phyloP scores from a whole-genome alignment of 2,888 invertebrate species.

The Limnephilus marmoratus region DNA sequence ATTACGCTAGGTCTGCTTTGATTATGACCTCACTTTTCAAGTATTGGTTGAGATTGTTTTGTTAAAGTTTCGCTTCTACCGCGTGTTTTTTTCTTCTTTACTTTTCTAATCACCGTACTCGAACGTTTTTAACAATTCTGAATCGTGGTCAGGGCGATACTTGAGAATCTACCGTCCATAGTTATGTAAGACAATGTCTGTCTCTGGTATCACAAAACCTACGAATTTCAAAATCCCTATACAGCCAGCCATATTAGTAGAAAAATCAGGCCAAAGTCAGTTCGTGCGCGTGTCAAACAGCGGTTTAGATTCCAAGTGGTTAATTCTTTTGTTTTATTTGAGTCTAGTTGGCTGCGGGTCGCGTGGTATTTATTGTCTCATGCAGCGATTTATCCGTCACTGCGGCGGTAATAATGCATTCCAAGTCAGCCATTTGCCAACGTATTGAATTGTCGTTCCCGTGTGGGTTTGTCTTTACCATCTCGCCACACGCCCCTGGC shows the following conservation, averaged over 20 bases:
- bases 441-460: constrained; percentile 48
- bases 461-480: constrained; percentile 39
- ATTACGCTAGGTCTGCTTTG: too few relatives aligned
- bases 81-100: too few relatives aligned
- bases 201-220: not conserved
- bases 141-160: too few relatives aligned
- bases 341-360: not conserved
- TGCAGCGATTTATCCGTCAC: constrained; percentile 29
- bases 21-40: too few relatives aligned
- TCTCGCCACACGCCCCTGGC: constrained; percentile 12
- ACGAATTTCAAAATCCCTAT: not conserved
- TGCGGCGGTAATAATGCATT: constrained; percentile 41
- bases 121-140: too few relatives aligned
- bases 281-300: not conserved
- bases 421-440: constrained; percentile 44
- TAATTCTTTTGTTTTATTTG: constrained; percentile 7
- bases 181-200: not conserved
- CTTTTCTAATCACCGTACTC: too few relatives aligned
- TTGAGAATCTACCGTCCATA: not conserved
- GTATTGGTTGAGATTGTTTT: too few relatives aligned
- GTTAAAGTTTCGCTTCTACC: too few relatives aligned
- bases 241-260: not conserved
- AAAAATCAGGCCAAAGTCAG: not conserved
- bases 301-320: not conserved
- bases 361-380: constrained; percentile 12